Conservation (phyloP, 2,113 vertebrate species). For the Cervus canadensis region DNA sequence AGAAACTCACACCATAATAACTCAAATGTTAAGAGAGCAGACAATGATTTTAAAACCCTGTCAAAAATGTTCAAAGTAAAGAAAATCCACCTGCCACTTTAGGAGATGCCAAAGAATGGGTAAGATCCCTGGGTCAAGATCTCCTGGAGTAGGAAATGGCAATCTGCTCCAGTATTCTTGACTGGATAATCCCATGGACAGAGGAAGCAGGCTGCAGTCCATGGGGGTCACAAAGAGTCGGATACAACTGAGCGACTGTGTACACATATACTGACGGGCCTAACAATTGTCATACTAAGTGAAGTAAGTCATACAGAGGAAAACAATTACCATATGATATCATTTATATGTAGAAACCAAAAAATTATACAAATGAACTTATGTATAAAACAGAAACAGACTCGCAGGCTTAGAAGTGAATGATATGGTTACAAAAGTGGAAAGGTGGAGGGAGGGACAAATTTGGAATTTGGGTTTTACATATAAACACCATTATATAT, state of each 20-base stretch:
- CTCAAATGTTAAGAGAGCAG: background rate
- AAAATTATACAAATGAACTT: background rate
- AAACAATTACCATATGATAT: background rate
- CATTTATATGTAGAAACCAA: background rate
- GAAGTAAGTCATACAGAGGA: background rate
- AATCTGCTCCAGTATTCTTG: background rate
- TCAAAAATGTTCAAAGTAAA: background rate
- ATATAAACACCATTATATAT: background rate
- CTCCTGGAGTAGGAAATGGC: background rate
- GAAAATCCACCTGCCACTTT: background rate
- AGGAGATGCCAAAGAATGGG: background rate
- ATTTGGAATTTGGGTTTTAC: background rate
- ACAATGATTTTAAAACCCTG: background rate
- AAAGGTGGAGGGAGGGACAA: background rate
- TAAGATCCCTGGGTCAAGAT: background rate
- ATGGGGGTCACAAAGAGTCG: background rate
- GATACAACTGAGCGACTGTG: background rate
- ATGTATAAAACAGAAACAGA: background rate
- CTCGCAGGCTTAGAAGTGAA: background rate
- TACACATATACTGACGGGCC: background rate
- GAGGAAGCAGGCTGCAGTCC: background rate
- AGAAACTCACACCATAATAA: background rate
- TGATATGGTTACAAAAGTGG: background rate
- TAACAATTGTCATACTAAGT: background rate
- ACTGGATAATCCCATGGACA: background rate